phyloP scores from a whole-genome alignment of 2,113 vertebrate species.

The Corythaeola cristata region DNA sequence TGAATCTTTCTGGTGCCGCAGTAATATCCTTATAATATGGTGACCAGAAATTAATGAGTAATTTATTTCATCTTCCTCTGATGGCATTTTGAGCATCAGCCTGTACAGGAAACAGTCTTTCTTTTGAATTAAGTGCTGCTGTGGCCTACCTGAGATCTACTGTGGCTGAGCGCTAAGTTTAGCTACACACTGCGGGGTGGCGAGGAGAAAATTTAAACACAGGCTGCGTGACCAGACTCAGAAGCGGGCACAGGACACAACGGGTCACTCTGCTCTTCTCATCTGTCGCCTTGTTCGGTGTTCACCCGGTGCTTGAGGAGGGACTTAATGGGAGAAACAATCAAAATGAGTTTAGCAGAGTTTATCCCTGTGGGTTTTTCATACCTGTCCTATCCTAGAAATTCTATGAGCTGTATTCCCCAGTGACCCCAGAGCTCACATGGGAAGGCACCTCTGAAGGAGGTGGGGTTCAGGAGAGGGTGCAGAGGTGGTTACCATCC shows the following conservation, averaged over 20 bases:
- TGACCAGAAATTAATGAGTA: background rate
- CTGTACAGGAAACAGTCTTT: background rate
- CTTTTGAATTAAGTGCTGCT: constrained; percentile 30
- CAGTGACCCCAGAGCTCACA: background rate
- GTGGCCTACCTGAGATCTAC: constrained; percentile 24
- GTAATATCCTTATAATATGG: background rate
- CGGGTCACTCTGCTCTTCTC: background rate
- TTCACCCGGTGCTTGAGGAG: background rate
- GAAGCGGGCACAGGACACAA: background rate
- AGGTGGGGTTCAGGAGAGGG: background rate
- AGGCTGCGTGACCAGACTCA: background rate
- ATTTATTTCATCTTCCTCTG: constrained; percentile 17
- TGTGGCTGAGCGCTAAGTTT: constrained; percentile 24
- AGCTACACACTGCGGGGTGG: background rate
- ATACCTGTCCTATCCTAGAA: background rate
- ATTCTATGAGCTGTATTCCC: background rate
- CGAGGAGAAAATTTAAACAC: background rate
- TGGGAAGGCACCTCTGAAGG: background rate
- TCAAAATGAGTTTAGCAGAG: background rate
- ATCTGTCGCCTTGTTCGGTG: accelerated
- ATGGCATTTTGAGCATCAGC: background rate
- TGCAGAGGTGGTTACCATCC: background rate
- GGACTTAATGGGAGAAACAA: background rate
- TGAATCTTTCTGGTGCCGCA: background rate
- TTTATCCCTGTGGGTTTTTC: background rate